These are phyloP conservation scores for Chauna torquata DNA, from an alignment of 2,113 vertebrate genomes.

Conservation along the genomic window DNA sequence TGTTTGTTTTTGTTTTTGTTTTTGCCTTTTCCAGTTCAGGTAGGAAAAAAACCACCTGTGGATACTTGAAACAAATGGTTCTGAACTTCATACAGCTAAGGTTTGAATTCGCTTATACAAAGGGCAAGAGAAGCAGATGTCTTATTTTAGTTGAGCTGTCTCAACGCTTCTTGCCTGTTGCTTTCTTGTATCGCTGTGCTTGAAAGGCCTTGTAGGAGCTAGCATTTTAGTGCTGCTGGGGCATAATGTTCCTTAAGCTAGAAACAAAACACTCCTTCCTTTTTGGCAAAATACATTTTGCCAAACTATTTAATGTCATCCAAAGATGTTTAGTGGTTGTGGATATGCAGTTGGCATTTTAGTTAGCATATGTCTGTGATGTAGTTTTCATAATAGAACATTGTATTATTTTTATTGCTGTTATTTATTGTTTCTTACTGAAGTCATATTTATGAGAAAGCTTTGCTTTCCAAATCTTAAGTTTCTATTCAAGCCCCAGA, in stretches of 20 bases:
- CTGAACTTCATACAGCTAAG: not conserved
- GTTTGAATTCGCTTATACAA: not conserved
- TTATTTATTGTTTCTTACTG: not conserved
- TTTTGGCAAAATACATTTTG: not conserved
- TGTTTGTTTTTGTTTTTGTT: not conserved
- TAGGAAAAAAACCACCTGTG: not conserved
- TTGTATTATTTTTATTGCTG: not conserved
- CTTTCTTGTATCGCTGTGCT: not conserved
- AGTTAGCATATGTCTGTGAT: not conserved
- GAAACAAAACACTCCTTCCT: not conserved
- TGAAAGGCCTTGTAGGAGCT: not conserved
- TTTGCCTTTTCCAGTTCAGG: not conserved
- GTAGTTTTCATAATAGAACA: not conserved
- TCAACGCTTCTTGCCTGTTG: not conserved
- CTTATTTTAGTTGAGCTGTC: not conserved
- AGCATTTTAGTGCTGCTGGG: not conserved
- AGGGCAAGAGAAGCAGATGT: not conserved
- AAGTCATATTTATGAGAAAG: not conserved
- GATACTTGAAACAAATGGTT: not conserved
- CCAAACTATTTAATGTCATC: not conserved
- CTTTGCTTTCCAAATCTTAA: not conserved
- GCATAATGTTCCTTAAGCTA: not conserved
- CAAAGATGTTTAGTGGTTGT: not conserved
- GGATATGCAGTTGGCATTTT: not conserved
- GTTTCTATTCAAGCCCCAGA: not conserved